Base-by-base conservation (phyloP, 53 echinoderm and acorn worm species). In the Luidia sarsii region DNA sequence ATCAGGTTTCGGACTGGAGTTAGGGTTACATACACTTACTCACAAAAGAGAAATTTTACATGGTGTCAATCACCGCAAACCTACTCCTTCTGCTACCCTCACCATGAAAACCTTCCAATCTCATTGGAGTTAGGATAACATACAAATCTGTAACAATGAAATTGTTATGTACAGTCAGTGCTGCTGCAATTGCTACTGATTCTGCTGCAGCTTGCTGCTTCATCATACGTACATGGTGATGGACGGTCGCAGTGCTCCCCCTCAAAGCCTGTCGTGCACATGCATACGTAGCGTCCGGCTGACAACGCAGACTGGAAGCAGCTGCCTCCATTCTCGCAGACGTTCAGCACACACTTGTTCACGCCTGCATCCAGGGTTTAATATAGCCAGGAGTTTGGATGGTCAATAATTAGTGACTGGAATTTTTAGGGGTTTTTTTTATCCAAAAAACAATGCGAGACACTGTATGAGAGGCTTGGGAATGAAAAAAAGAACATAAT, bases 281-380 rank as follows among this genome's bases (percentile, higher is more conserved):
- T 1, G 37, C 72, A 72, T 54, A 72, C 53, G 39, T 72, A 57
- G 13, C 33, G 4, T 2, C 55, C 7, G 1, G 18, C 24, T 2
- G 45, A 46, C 14, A 33, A 37, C 10, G 72, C n/a, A 11, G 55
- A 25, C 18, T 39, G 72, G 15, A 36, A 72, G 38, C 72, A 72
- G 25, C 39, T 72, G 56, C 57, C 72, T 14, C 72, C 72, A 24
- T 72, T 72, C 23, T 53, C 29, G 36, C 72, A 72, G 38, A 25
- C 55, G 56, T 72, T 72, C 72, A 72, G 27, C 38, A 54, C 72
- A 7, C 72, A 72, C 56, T 37, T 72, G 72, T 72, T 72, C 37
- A 72, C 55, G 14, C 38, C 72, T 72, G 30, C n/a, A 54, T n/a
- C 18, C 4, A 2, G 15, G 31, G 18, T 16, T 0, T n/a, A n/a